A percentile compares a stretch with the other conserved stretches of the same genome.
Conservation (phyloP, 2,113 vertebrate species). For the Campylorhamphus procurvoides region DNA sequence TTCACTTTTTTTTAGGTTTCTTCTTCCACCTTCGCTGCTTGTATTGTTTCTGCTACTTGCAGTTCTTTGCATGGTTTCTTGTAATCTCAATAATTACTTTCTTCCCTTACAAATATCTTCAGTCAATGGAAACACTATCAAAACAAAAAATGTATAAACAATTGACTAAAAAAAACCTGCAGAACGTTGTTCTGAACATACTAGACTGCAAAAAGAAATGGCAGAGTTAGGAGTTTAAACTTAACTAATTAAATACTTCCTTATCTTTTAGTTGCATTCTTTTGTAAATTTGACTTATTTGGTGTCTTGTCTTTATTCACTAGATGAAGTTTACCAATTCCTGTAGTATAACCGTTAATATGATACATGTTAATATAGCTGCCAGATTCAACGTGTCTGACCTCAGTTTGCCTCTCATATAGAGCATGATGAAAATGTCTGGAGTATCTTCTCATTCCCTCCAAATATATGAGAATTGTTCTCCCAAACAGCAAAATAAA, state of each 20-base stretch:
- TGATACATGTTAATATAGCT: neutral
- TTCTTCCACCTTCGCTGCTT: neutral
- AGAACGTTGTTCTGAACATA: neutral
- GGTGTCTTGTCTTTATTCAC: neutral
- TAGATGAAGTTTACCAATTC: neutral
- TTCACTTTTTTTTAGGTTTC: neutral
- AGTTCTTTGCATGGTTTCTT: neutral
- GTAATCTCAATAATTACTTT: neutral
- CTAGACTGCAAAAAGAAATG: neutral
- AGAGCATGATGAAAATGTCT: neutral
- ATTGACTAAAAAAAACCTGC: neutral
- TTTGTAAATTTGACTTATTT: neutral
- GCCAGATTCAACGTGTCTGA: neutral
- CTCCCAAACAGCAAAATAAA: neutral
- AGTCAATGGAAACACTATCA: neutral
- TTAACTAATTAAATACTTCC: neutral
- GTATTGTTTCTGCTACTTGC: neutral
- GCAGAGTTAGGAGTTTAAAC: neutral
- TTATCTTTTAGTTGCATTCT: neutral
- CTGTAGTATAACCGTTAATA: neutral
- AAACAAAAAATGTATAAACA: neutral
- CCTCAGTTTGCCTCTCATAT: neutral
- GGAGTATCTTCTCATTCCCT: neutral
- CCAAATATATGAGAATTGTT: neutral
- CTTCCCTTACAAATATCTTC: neutral